Base-by-base conservation (phyloP, 2,888 invertebrate genomes). In the Philopedon plagiatum region DNA sequence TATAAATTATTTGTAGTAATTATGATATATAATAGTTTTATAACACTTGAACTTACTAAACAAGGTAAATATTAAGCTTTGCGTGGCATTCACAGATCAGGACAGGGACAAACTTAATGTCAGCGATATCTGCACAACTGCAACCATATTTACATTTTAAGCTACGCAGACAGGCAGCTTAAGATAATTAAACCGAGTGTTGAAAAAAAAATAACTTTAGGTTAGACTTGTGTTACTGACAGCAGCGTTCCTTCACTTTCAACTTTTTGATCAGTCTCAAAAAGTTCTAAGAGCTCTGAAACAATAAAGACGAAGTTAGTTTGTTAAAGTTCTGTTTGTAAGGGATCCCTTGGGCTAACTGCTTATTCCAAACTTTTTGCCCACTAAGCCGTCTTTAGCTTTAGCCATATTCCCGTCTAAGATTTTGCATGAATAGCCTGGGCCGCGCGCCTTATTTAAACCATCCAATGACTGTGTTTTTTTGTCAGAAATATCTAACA, bases 281-380 rank as follows among this genome's bases (percentile, higher is more conserved):
- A 60, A 62, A 44, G 44, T 62, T 44, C 61, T 19, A 46, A 44
- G 32, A 49, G 32, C 41, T 34, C 29, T n/a, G 23, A 18, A 46
- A 62, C 61, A 62, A 62, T 46, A 49, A 62, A 46, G 61, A 44
- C 44, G 29, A 58, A 62, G 61, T 62, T 62, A 34, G 46, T 49
- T 51, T 34, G 49, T 32, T 62, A 62, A 60, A 62, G 46, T 46
- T 46, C 29, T 46, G 15, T 62, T 62, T 62, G 26, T 62, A 49
- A 9, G 15, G 46, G 46, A 44, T 46, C 46, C 44, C 61, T 29
- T 39, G 49, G 61, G 61, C 44, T 62, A 44, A 18, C 61, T 62
- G 34, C 41, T 62, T 62, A 29, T 29, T 46, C 29, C 19, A 13
- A 37, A 37, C 21, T 39, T 58, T 62, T 29, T 51, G 51, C 29